Percentiles rank a stretch among this genome's conserved stretches.
These are phyloP conservation scores for Cinara cedri DNA, from an alignment of 2,888 invertebrate genomes.

Conservation along the genomic window DNA sequence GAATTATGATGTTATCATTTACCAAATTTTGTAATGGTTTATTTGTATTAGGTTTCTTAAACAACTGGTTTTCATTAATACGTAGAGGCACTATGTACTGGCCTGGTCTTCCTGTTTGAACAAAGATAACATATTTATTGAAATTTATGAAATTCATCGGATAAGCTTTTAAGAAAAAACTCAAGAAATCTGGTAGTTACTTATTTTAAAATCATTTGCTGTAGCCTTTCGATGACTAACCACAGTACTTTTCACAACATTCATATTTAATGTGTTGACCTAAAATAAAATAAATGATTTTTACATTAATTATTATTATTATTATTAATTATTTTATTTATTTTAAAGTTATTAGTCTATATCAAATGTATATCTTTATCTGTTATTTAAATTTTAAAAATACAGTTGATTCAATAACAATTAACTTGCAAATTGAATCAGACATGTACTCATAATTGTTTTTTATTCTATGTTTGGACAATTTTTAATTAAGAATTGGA, in stretches of 20 bases:
- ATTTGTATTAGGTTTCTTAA: neutral
- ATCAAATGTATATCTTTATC: too few species aligned
- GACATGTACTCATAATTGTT: too few species aligned
- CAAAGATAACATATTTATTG: neutral
- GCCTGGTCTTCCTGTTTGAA: constrained; percentile 14
- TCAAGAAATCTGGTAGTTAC: neutral
- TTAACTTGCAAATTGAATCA: too few species aligned
- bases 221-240: constrained; percentile 5
- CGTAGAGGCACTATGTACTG: constrained; percentile 29
- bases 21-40: neutral
- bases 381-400: too few species aligned
- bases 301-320: too few species aligned
- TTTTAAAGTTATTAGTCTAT: too few species aligned
- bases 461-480: too few species aligned
- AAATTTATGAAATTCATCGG: neutral
- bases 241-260: neutral
- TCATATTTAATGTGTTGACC: constrained; percentile 8
- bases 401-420: too few species aligned
- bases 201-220: constrained; percentile 45
- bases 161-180: neutral
- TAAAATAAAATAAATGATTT: too few species aligned
- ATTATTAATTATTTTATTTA: too few species aligned
- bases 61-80: neutral
- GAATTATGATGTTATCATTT: neutral
- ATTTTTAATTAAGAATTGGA: too few species aligned